These are phyloP conservation scores for Eucera pruinosa DNA, from an alignment of 2,888 invertebrate species.

Conservation along the genomic window DNA sequence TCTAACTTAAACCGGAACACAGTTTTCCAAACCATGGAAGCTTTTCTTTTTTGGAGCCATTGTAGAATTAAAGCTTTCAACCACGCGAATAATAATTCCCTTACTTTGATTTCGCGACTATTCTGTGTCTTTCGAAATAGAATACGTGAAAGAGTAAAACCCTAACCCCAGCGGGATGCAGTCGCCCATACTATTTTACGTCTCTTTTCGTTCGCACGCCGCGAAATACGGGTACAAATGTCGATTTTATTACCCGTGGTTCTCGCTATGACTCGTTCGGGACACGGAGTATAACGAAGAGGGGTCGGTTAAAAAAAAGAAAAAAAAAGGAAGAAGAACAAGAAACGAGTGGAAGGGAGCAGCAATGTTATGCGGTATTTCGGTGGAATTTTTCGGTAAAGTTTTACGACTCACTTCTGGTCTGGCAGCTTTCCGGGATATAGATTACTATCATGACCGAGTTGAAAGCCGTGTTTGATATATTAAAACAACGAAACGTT, in stretches of 20 bases:
- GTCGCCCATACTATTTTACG: slow-evolving; percentile 1
- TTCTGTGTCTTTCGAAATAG: neutral
- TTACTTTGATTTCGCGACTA: neutral
- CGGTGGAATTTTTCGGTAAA: slow-evolving; percentile 13
- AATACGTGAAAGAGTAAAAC: neutral
- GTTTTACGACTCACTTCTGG: slow-evolving; percentile 37
- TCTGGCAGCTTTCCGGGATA: slow-evolving; percentile 6
- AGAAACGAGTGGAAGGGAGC: neutral
- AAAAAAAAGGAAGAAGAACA: too few relatives aligned
- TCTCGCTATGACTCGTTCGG: neutral
- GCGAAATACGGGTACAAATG: neutral
- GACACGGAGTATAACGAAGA: neutral
- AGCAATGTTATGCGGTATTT: slow-evolving; percentile 7
- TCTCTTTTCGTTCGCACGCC: neutral
- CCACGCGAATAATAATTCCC: neutral
- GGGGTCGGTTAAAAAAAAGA: neutral
- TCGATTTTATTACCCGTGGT: slow-evolving; percentile 25
- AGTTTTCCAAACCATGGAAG: neutral
- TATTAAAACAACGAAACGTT: slow-evolving; percentile 35
- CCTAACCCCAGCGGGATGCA: too few relatives aligned
- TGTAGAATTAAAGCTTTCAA: neutral
- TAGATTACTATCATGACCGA: slow-evolving; percentile 28
- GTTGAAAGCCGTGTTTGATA: slow-evolving; percentile 21
- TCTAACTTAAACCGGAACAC: neutral
- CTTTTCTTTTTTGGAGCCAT: neutral